Conservation (phyloP, 2,888 invertebrate species). For the Halocaridina rubra region DNA sequence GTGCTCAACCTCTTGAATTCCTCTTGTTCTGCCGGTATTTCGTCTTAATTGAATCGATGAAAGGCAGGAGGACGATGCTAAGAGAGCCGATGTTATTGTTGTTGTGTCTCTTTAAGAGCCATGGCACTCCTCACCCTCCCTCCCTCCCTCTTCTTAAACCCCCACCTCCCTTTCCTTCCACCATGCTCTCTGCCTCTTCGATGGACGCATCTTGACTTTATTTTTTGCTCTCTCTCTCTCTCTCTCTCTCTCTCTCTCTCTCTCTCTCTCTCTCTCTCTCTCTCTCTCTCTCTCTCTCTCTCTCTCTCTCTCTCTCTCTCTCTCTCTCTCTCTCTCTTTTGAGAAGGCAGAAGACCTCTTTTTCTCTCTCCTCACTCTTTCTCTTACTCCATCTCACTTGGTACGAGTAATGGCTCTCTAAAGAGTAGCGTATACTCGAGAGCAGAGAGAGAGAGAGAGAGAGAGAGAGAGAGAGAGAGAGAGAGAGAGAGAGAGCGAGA, state of each 20-base stretch:
- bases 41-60: no score
- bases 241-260: constrained; percentile 1
- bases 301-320: not conserved
- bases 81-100: no score
- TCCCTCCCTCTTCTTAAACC: no score
- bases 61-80: no score
- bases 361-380: not conserved
- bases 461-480: not conserved
- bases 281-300: not conserved
- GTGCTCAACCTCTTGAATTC: no score
- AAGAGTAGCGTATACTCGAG: no score
- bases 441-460: not conserved
- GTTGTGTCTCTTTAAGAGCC: no score
- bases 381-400: not conserved
- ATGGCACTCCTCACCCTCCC: no score
- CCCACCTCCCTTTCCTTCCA: no score
- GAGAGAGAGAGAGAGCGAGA: no score
- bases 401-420: not conserved
- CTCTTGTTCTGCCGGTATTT: no score
- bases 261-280: not conserved
- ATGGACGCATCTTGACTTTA: not conserved
- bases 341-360: not conserved
- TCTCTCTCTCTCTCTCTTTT: not conserved
- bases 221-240: not conserved
- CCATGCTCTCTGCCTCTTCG: no score